Evolutionary conservation across 2,113 vertebrate genomes (phyloP), one percentile per base, ranked within the genome.

Genomic region (Nannospalax galili): DNA sequence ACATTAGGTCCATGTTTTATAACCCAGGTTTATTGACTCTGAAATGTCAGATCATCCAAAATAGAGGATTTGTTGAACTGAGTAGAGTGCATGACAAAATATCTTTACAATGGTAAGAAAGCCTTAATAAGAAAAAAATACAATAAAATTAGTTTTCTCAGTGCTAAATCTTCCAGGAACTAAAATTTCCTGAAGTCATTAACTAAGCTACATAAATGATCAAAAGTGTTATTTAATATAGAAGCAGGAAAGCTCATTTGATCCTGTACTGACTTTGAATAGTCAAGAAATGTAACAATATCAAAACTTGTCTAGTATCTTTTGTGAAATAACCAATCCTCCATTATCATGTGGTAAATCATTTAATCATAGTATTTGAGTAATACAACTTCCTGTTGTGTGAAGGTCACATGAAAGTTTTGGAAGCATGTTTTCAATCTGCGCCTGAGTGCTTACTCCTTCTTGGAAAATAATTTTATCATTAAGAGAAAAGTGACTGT

Each of bases 101-200:
- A 67, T 19, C 26, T 70, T 28, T 78, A 12, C 32, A 45, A 20
- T 72, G 8, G 20, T 77, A 58, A 5, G 28, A 94, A 94, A 37
- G 19, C 35, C 7, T 92, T 74, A 81, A 58, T 85, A 64, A 70
- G 86, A 85, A 93, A n/a, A n/a, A n/a, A n/a, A n/a, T n/a, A n/a
- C n/a, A n/a, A n/a, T n/a, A n/a, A n/a, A n/a, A n/a, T n/a, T n/a
- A n/a, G n/a, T n/a, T n/a, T n/a, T n/a, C n/a, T n/a, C n/a, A n/a
- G 40, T 16, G 9, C 67, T 20, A 17, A 64, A 37, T 69, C 5
- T 79, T 52, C 19, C 32, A 69, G 52, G 73, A 80, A 30, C 3
- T n/a, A 75, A 87, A 37, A 90, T 73, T 67, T 69, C 35, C 19
- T 58, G 0, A 1, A 52, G 7, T 32, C 62, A 40, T 7, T 30